phyloP scores from a whole-genome alignment of 2,888 invertebrate genomes.

The Cenopis cana region DNA sequence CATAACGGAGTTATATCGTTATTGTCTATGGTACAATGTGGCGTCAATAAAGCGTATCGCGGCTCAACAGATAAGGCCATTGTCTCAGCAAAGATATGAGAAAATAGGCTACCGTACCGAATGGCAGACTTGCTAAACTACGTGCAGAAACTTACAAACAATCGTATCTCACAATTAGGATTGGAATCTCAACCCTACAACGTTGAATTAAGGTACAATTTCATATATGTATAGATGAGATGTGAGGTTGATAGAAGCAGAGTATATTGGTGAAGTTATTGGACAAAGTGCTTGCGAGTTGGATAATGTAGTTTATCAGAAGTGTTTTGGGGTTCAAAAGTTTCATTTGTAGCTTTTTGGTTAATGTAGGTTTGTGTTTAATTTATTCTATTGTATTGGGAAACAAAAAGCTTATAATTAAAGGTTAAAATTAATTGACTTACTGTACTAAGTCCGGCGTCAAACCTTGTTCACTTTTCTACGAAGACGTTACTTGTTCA shows the following conservation, averaged over 20 bases:
- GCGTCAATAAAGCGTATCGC: conserved; percentile 43
- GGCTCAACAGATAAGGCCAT: conserved; percentile 43
- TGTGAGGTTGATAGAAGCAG: not conserved
- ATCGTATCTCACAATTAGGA: conserved; percentile 12
- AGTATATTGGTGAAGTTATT: conserved; percentile 38
- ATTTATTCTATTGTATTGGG: not conserved
- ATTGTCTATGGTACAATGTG: conserved; percentile 41
- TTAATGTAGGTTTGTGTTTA: conserved; percentile 1
- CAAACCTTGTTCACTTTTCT: not conserved
- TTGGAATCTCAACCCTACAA: not conserved
- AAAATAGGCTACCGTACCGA: conserved; percentile 38
- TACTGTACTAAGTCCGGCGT: too few relatives aligned
- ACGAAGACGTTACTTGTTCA: not conserved
- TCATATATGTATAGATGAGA: not conserved
- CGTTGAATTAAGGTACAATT: conserved; percentile 1
- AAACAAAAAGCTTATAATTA: too few relatives aligned
- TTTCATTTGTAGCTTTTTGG: conserved; percentile 12
- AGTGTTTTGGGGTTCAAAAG: conserved; percentile 26
- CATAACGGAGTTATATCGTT: conserved; percentile 43
- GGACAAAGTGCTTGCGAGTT: conserved; percentile 25
- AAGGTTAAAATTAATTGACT: too few relatives aligned
- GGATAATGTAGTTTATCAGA: conserved; percentile 16
- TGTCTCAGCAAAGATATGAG: conserved; percentile 43
- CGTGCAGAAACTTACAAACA: conserved; percentile 6
- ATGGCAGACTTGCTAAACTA: conserved; percentile 36